Evolutionary conservation across 2,113 vertebrate genomes (phyloP), one percentile per base, ranked within the genome.

Genomic region (Malaclemys terrapin): DNA sequence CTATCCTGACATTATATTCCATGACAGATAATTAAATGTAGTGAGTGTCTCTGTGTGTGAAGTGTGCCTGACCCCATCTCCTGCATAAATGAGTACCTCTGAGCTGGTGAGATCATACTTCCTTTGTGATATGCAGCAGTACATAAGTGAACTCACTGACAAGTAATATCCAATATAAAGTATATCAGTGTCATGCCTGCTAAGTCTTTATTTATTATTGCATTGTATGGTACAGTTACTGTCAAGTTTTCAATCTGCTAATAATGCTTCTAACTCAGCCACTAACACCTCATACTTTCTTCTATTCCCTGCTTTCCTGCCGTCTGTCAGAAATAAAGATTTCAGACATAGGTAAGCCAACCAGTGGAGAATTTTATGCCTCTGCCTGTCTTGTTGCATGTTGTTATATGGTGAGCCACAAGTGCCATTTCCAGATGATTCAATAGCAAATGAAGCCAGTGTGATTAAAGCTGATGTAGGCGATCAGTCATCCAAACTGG

Each of bases 341-440:
- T 99, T 99, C 99, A 99, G 99, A 98, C 99, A 99, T 99, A 99
- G 99, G 99, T 99, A 99, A 99, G 99, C 97, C 95, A 98, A 97
- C 97, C 96, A 95, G 96, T 94, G 94, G 97, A 98, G 97, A 98
- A 97, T 97, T 95, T 91, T 97, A 95, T 85, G 93, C 95, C 90
- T 95, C 95, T 97, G 94, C 97, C 95, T 97, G 97, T 97, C 97
- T 98, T 94, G 94, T 97, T 98, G 98, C 98, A 97, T 98, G 97
- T 94, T 95, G 89, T 95, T 93, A 96, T 94, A 89, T 97, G 98
- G 97, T 96, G 96, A 98, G 97, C 96, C 91, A 95, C 95, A 80
- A 90, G 84, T 95, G 97, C 96, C 96, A 91, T 87, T 97, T 95
- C 95, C 93, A 85, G 89, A 94, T 93, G 94, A 93, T 97, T 97